These are phyloP conservation scores for Caenorhabditis inopinata DNA, from an alignment of 1,140 invertebrate species.

Conservation along the genomic window DNA sequence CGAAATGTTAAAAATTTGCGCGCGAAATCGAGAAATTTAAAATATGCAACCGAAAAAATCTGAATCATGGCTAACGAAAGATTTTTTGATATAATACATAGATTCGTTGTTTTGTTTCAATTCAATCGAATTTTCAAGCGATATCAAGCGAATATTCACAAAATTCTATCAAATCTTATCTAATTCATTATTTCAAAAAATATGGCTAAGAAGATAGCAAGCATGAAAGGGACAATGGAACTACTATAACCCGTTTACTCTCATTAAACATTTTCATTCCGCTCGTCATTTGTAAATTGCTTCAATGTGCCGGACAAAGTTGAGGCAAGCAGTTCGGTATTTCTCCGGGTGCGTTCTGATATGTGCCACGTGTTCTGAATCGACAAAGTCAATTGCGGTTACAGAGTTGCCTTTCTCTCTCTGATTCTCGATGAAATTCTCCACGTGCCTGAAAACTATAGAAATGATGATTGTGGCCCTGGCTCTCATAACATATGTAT, in stretches of 20 bases:
- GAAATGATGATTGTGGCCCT: not conserved
- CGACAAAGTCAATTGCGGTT: not conserved
- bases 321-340: conserved; percentile 28
- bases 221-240: not conserved
- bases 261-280: not conserved
- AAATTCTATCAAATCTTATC: too few species aligned
- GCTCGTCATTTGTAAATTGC: not conserved
- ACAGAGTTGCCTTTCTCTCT: not conserved
- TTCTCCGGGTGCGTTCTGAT: conserved; percentile 9
- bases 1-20: too few species aligned
- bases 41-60: too few species aligned
- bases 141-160: too few species aligned
- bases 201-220: too few species aligned
- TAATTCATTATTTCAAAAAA: too few species aligned
- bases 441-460: conserved; percentile 24
- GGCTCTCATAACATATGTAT: too few species aligned
- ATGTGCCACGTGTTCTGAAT: conserved; percentile 37
- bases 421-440: not conserved
- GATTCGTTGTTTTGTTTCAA: too few species aligned
- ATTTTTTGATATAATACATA: too few species aligned
- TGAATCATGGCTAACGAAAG: too few species aligned
- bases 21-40: too few species aligned
- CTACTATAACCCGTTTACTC: not conserved
- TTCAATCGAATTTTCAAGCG: too few species aligned
- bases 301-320: not conserved